Base-by-base conservation (phyloP, 2,113 vertebrate species). In the Serinus canaria region DNA sequence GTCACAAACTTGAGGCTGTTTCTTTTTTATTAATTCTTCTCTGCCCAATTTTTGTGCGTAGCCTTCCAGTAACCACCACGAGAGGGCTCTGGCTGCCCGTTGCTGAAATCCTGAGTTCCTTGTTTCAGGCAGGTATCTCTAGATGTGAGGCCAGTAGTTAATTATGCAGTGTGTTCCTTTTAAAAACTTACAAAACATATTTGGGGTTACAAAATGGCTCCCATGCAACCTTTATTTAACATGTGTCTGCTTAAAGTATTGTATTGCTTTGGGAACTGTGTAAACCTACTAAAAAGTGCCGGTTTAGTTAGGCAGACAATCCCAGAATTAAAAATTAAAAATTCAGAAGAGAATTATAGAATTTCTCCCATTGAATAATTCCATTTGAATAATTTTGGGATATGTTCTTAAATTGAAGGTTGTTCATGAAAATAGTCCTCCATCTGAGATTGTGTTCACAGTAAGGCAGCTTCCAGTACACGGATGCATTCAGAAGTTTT, bases 401-500 rank as follows among this genome's bases (percentile, higher is more conserved):
- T 94, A 9, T 95, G 9, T 97, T 76, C 92, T 69, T 82, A 60
- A 87, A 81, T 96, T 97, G 83, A 96, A 99, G 99, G 98, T 98
- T 84, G 96, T 97, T 80, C 98, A 98, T 59, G 98, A 99, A 92
- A 98, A 98, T 92, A 98, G 96, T 96, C 88, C 98, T 96, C 98
- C 99, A 50, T 98, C 97, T 41, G 99, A 99, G 97, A 98, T 99
- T 68, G 83, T 97, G 24, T 99, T 99, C 94, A 97, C 94, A 22
- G 90, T 99, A 81, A 98, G 92, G 87, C 93, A 95, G 22, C 83
- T 91, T 69, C 98, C 99, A 25, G 75, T 89, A 67, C 95, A 98
- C 17, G 99, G 99, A 72, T 98, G 98, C 93, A 97, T 99, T 85
- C 83, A 93, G 60, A 98, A 89, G 43, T 98, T 98, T 96, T 96